Evolutionary conservation across 2,888 invertebrate genomes (phyloP), one percentile per base, ranked within the genome.

Genomic region (Drosophila falleni): DNA sequence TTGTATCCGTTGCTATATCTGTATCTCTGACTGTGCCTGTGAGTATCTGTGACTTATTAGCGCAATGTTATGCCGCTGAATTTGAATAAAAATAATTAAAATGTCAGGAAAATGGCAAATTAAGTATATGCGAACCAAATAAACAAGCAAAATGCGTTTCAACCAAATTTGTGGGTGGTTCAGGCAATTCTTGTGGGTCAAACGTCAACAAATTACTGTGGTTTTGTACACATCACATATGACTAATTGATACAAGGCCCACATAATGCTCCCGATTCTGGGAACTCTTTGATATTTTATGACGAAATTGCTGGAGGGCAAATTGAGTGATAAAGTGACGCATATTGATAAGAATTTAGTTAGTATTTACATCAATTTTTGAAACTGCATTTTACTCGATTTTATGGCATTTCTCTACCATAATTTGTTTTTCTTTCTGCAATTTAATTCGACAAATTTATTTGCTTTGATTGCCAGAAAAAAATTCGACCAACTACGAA

Each of bases 81-180:
- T 65, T 58, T 56, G 54, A 68, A 69, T 70, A 55, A 60, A 71
- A 77, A 70, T 70, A 72, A 80, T 72, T 61, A 78, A 71, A 64
- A 71, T 77, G 53, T 70, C 67, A 55, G 44, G 56, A 64, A 70
- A 71, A 73, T 42, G 35, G 49, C 51, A 58, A 64, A 64, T 53
- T 23, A 44, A 33, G 33, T 13, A 60, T 33, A 53, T 41, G 29
- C 33, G 13, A 60, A 42, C 47, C 49, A 63, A 58, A 66, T 47
- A 70, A 66, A 55, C 46, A 69, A 60, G 51, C 16, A n/a, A 60
- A 68, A 33, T 64, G 50, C 61, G 61, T 39, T 37, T 42, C 19
- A 29, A 33, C 3, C 26, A 31, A 13, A 51, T 1, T 61, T 42
- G 62, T 68, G 64, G 58, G 67, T 41, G 63, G 19, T 11, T 61